Base-by-base conservation (phyloP, 2,797 vertebrate species). In the Chromobotia macracanthus region DNA sequence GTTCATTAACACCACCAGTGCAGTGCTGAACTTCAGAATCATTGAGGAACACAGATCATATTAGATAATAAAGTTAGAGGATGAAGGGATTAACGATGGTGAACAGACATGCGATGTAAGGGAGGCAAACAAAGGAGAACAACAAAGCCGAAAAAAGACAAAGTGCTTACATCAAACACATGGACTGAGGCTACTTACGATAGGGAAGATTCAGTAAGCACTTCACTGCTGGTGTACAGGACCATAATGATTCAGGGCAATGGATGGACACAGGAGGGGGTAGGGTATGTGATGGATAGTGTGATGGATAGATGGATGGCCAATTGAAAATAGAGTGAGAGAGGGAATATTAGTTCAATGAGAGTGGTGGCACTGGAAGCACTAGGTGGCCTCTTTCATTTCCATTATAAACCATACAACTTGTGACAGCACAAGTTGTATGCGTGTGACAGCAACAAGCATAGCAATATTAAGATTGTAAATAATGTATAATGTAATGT, bases 151-250 rank as follows among this genome's bases (percentile, higher is more conserved):
- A 44, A 58, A 44, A n/a, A n/a, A n/a, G n/a, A n/a, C n/a, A n/a
- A n/a, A 46, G 21, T 46, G 41, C 70, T 83, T 12, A 44, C 64
- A 68, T 65, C 48, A 66, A 64, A 82, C 46, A 72, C 66, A 69
- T 65, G 35, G 64, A 69, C 48, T 66, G 19, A 65, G 66, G 86
- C 86, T 91, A 89, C 88, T 92, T 91, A 93, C 88, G 84, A 83
- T 82, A 91, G 61, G 25, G 88, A 83, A 72, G 91, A 89, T 8
- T 88, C 85, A 69, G 68, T 79, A 21, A 23, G 72, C 86, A 83
- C 89, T 64, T 89, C 89, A 81, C 75, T 84, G 87, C 88, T 89
- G 88, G 81, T 82, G 82, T 81, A 46, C 68, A 28, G 72, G 80
- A 64, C 55, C 79, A 65, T 56, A 72, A 80, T 46, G 76, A 70